Percentiles rank a stretch among this genome's conserved stretches.
Evolutionary conservation across 2,113 vertebrate genomes (phyloP).

Genomic region (Dissostichus mawsoni): DNA sequence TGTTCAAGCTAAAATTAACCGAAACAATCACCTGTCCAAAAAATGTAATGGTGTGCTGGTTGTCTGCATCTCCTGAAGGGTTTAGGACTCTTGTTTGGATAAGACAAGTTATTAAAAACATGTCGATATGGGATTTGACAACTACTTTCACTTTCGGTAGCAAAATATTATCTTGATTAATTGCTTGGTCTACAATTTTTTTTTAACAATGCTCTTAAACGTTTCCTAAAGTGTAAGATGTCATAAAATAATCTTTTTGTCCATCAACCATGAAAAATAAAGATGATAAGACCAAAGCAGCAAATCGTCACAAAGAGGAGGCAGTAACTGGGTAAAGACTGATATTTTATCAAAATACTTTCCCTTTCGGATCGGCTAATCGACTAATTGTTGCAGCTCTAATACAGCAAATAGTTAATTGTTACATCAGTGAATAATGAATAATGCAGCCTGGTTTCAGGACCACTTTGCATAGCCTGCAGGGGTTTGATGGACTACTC

Average conservation of each 20-base stretch:
- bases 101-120: too few species aligned
- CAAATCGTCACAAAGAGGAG: neutral
- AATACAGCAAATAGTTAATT: neutral
- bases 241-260: too few species aligned
- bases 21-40: neutral
- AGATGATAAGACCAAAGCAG: neutral
- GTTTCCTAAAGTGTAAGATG: too few species aligned
- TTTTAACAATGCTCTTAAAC: too few species aligned
- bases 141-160: too few species aligned
- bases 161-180: too few species aligned
- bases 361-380: neutral
- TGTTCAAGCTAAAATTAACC: neutral
- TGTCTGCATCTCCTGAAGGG: neutral
- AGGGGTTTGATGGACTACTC: neutral
- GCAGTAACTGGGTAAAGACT: neutral
- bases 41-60: neutral
- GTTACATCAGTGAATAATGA: neutral
- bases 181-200: too few species aligned
- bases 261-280: too few species aligned
- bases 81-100: too few species aligned
- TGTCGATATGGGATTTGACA: too few species aligned
- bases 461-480: too few species aligned
- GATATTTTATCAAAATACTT: neutral
- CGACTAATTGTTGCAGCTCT: neutral
- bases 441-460: neutral